Evolutionary conservation across 2,888 invertebrate genomes (phyloP), one percentile per base, ranked within the genome.

Genomic region (Phlogophora meticulosa): DNA sequence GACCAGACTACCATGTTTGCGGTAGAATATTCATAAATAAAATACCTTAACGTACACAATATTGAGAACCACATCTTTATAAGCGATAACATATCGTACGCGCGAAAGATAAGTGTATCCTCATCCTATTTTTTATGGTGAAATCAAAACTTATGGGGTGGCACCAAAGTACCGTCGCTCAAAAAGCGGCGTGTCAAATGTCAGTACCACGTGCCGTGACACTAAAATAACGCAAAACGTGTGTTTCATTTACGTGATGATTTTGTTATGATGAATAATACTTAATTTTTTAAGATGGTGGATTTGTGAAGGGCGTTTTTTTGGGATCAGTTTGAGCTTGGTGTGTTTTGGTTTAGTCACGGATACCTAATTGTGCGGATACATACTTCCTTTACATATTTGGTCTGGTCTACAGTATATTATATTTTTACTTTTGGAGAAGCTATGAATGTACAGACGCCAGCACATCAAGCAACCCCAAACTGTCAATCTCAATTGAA

Each of bases 221-320:
- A 84, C 88, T 73, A 87, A 92, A 93, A 92, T 91, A 92, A 86
- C 85, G 84, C 74, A 84, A 88, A 93, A 94, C 91, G 93, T 94
- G 93, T 90, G 87, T 90, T 93, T 92, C 91, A 92, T 94, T 91
- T 93, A 92, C 93, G 94, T 94, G 95, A 94, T 89, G 93, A 94
- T 93, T 91, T 92, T 94, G 94, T 95, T 95, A 95, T 94, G 94
- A 93, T 91, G 87, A 38, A 68, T n/a, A n/a, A n/a, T 60, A 90
- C 87, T 92, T 93, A 92, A 92, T 91, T 93, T 93, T 53, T 69
- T 91, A 81, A 83, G 46, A 10, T 9, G 17, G 17, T 20, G 58
- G 43, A 68, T 75, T 81, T 82, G 77, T 78, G 9, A 56, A 59
- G 67, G 56, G 53, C 42, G 22, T 7, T 55, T 85, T 77, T 78